phyloP scores from a whole-genome alignment of 1,140 invertebrate genomes.

The Teleogryllus occipitalis region DNA sequence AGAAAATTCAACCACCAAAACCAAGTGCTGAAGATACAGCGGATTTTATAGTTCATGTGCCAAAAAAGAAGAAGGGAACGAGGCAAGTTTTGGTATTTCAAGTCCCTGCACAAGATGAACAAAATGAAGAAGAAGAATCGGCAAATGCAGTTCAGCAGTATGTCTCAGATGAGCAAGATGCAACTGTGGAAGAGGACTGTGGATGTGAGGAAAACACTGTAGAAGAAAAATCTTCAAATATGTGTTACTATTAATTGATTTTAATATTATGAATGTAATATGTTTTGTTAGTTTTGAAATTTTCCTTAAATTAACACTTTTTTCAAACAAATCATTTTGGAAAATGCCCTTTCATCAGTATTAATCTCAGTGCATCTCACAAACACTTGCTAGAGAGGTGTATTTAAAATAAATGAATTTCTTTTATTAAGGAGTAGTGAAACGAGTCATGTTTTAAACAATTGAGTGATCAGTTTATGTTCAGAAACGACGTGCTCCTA shows the following conservation, averaged over 20 bases:
- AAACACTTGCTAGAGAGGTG: no score
- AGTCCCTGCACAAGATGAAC: background rate
- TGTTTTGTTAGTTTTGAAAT: no score
- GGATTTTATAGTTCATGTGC: background rate
- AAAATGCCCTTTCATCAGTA: no score
- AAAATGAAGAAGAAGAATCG: background rate
- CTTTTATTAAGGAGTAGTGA: no score
- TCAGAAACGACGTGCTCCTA: no score
- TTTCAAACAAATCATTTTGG: no score
- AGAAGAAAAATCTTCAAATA: background rate
- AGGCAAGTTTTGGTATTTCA: background rate
- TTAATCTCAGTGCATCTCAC: no score
- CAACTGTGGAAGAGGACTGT: background rate
- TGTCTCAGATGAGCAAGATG: background rate
- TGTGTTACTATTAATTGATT: conserved; percentile 10
- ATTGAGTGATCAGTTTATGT: no score
- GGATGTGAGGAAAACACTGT: background rate
- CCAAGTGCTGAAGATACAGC: background rate
- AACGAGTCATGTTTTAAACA: no score
- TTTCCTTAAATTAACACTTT: no score
- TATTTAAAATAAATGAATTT: no score
- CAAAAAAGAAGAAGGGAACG: background rate
- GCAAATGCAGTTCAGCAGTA: background rate
- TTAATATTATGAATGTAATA: no score
- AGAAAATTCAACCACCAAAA: background rate